Base-by-base conservation (phyloP, 1,140 invertebrate species). In the Drosophila malerkotliana region DNA sequence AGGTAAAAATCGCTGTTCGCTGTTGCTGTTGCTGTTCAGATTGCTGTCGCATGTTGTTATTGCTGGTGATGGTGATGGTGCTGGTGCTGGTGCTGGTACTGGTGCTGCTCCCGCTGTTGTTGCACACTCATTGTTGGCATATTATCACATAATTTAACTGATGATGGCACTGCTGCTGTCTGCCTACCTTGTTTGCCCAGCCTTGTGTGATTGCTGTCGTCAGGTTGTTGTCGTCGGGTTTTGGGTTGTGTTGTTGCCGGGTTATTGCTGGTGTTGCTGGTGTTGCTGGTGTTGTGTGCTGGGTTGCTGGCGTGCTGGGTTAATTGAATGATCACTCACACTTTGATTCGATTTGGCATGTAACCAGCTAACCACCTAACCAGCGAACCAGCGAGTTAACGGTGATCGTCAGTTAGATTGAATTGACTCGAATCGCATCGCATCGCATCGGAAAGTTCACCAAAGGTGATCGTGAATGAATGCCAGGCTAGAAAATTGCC, bases 121-220 rank as follows among this genome's bases (percentile, higher is more conserved):
- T 85, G 81, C 82, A 85, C 81, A 85, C 82, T 87, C 82, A 87
- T 87, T 87, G 82, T 88, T 87, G 82, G 82, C 82, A 87, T 87
- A 87, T 87, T 87, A 87, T 87, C 82, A 87, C 82, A 87, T 87
- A 88, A 87, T 87, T 87, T 87, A 88, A 87, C 82, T 88, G 82
- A 87, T 85, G 81, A 85, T 85, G 81, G 74, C 74, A 85, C 77
- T 58, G 64, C 64, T 64, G 45, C 63, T 72, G 64, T 57, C 52
- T 32, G 76, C 57, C 32, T 59, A 45, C 60, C 77, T 79, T 80
- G 75, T 77, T 57, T 68, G 59, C 54, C 26, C 62, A 61, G 53
- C 45, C 53, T 55, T 66, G 34, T 72, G 67, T 77, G 77, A 77
- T 79, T 79, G 66, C 77, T 77, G 77, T 79, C 55, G 77, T 75